Evolutionary conservation across 2,888 invertebrate species (phyloP).

Genomic region (Spisula solida): DNA sequence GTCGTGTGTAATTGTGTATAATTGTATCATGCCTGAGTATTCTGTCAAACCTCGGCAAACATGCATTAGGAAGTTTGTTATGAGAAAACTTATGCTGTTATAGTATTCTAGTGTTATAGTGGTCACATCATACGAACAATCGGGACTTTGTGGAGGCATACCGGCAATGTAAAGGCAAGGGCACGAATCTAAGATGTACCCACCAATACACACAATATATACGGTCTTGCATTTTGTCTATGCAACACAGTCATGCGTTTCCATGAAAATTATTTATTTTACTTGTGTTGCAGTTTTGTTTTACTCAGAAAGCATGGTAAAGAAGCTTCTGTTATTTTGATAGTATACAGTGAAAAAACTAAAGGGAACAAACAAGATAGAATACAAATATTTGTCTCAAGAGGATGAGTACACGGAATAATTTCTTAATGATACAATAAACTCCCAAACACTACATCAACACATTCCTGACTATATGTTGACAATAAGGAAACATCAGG

Average conservation of each 20-base stretch:
- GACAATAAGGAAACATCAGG: background rate
- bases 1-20: background rate
- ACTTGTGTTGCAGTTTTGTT: too few species aligned
- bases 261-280: background rate
- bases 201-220: background rate
- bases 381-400: background rate
- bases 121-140: background rate
- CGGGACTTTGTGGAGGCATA: too few species aligned
- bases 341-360: background rate
- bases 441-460: background rate
- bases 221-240: background rate
- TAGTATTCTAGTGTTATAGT: background rate
- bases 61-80: background rate
- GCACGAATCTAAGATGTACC: too few species aligned
- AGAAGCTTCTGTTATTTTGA: background rate
- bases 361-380: background rate
- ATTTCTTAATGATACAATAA: background rate
- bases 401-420: background rate
- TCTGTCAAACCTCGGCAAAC: too few species aligned
- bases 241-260: background rate
- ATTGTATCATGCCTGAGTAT: too few species aligned
- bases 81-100: background rate
- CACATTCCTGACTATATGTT: background rate
- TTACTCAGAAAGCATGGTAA: too few species aligned
- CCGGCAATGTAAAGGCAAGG: too few species aligned